phyloP scores from a whole-genome alignment of 2,888 invertebrate genomes.

The Pinctada fucata region DNA sequence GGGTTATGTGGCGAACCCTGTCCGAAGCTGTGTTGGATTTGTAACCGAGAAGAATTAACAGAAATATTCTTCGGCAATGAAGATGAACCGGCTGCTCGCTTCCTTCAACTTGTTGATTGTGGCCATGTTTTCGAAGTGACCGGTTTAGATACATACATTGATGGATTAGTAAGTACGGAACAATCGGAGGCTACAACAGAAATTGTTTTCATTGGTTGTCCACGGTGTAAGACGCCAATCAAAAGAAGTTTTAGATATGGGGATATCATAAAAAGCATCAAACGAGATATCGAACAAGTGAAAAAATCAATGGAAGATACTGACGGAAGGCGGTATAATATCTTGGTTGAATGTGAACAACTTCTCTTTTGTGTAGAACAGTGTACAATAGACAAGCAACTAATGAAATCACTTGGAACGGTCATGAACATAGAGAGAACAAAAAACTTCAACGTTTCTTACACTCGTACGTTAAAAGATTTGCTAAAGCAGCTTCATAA shows the following conservation, averaged over 20 bases:
- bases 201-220: conserved; percentile 77
- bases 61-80: conserved; percentile 77
- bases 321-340: too few relatives aligned
- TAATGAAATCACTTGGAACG: neutral
- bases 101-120: conserved; percentile 70
- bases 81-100: conserved; percentile 79
- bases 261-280: conserved; percentile 78
- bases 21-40: conserved; percentile 81
- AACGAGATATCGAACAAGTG: conserved; percentile 73
- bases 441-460: neutral
- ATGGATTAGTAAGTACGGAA: conserved; percentile 79
- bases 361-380: neutral
- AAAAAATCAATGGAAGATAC: conserved; percentile 38
- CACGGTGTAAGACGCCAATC: conserved; percentile 81
- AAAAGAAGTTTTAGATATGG: conserved; percentile 81
- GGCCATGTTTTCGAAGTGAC: conserved; percentile 72
- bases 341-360: neutral
- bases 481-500: neutral
- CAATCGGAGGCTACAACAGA: too few relatives aligned
- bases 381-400: too few relatives aligned
- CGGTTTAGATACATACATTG: conserved; percentile 76
- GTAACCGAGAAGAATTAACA: conserved; percentile 74
- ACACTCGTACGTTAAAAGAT: neutral
- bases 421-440: too few relatives aligned
- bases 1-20: conserved; percentile 87